phyloP scores from a whole-genome alignment of 1,140 invertebrate genomes.

The Drosophila orosa region DNA sequence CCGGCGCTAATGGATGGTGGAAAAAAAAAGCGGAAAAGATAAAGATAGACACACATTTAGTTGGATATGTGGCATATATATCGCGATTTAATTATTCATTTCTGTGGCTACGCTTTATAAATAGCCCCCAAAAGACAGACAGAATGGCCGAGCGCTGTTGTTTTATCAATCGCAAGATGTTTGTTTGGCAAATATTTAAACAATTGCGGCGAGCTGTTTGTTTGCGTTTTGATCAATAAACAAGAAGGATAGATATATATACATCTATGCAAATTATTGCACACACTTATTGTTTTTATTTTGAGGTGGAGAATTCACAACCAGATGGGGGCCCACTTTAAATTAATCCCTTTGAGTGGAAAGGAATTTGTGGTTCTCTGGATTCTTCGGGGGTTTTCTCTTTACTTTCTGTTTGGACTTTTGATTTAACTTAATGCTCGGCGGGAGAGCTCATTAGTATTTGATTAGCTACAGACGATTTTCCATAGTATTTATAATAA shows the following conservation, averaged over 20 bases:
- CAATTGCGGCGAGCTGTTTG: slow-evolving; percentile 44
- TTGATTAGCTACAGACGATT: background rate
- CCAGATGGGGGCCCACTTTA: slow-evolving; percentile 2
- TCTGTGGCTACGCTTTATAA: slow-evolving; percentile 36
- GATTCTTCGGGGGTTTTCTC: background rate
- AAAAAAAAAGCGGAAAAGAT: slow-evolving; percentile 16
- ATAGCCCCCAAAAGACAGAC: slow-evolving; percentile 29
- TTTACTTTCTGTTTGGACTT: background rate
- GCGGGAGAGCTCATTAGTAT: background rate
- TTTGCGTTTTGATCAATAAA: slow-evolving; percentile 55
- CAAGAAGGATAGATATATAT: slow-evolving; percentile 21
- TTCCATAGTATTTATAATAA: background rate
- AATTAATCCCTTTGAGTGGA: slow-evolving; percentile 3
- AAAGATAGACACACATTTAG: slow-evolving; percentile 8
- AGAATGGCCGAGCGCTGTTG: slow-evolving; percentile 30
- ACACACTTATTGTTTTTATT: slow-evolving; percentile 32
- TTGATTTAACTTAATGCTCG: background rate
- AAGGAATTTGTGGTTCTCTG: background rate
- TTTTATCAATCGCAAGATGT: slow-evolving; percentile 55
- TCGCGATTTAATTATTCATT: slow-evolving; percentile 54
- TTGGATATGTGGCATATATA: slow-evolving; percentile 5
- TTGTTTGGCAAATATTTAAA: slow-evolving; percentile 55
- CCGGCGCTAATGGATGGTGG: slow-evolving; percentile 58
- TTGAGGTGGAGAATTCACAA: background rate
- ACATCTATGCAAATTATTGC: slow-evolving; percentile 49